phyloP scores from a whole-genome alignment of 2,888 invertebrate genomes.

The Standfussiana lucernea region DNA sequence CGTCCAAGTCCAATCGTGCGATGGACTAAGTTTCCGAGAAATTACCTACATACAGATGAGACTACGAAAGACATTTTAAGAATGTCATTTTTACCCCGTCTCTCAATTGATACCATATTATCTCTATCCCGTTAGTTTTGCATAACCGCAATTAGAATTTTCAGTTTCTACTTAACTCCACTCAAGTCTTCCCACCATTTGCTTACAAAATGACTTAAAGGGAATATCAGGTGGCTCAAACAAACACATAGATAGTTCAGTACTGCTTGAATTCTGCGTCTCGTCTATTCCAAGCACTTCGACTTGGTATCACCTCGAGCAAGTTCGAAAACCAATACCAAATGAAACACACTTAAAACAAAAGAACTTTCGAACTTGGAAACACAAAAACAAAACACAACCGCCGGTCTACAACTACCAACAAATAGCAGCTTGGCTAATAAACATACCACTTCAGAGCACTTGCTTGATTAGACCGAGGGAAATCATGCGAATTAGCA shows the following conservation, averaged over 20 bases:
- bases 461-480: constrained; percentile 81
- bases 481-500: constrained; percentile 82
- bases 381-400: constrained; percentile 44
- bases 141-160: neutral
- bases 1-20: neutral
- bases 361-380: constrained; percentile 33
- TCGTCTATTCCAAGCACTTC: neutral
- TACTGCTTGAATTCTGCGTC: neutral
- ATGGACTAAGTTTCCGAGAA: neutral
- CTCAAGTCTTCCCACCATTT: neutral
- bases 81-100: neutral
- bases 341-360: constrained; percentile 5
- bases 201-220: neutral
- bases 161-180: neutral
- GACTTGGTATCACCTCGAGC: no score
- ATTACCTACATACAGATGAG: neutral
- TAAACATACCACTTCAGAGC: constrained; percentile 76
- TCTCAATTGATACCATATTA: neutral
- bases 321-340: neutral
- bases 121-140: neutral
- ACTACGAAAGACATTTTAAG: neutral
- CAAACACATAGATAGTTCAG: neutral
- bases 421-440: constrained; percentile 55
- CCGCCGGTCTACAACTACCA: constrained; percentile 50
- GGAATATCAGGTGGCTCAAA: neutral